Evolutionary conservation across 2,888 invertebrate genomes (phyloP), one percentile per base, ranked within the genome.

Genomic region (Drymonia ruficornis): DNA sequence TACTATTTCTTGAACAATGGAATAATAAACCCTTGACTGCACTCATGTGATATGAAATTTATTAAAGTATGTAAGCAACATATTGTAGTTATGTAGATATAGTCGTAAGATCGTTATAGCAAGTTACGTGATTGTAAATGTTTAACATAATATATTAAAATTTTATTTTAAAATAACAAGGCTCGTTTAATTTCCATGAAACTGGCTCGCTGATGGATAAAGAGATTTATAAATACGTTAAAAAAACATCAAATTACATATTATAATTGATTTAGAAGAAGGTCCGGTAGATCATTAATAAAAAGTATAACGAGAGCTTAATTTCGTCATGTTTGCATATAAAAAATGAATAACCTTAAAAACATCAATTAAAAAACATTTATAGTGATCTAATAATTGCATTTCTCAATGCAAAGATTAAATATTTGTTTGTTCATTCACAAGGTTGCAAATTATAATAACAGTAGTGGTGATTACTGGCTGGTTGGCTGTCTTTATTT

Each of bases 301-400:
- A 19, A 19, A 13, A 19, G 5, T 19, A 19, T 45, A 45, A 45
- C 15, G 45, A 28, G 28, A 45, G 28, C 43, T 45, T 45, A 28
- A 45, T 15, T n/a, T 45, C 45, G 28, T 28, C 45, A 45, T 13
- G 28, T 16, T 15, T 47, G 46, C 46, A 15, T 4, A 28, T 44
- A 2, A 46, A 43, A 19, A 1, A 19, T 15, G 6, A 44, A 44
- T 23, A 13, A 6, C 23, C 47, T 18, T 53, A 49, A 46, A 47
- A 63, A 50, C 51, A 18, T 56, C 66, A 69, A 70, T 70, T 69
- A 70, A 61, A 70, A 66, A 69, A 50, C 63, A 58, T 72, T 70
- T 70, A 70, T 64, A 56, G 55, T 59, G 61, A 66, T 61, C 62
- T 55, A 72, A 65, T 72, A 68, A 66, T 68, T 63, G 55, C 8